Conservation (phyloP, 64 coral and sea anemone genomes). For the Platygyra sinensis region DNA sequence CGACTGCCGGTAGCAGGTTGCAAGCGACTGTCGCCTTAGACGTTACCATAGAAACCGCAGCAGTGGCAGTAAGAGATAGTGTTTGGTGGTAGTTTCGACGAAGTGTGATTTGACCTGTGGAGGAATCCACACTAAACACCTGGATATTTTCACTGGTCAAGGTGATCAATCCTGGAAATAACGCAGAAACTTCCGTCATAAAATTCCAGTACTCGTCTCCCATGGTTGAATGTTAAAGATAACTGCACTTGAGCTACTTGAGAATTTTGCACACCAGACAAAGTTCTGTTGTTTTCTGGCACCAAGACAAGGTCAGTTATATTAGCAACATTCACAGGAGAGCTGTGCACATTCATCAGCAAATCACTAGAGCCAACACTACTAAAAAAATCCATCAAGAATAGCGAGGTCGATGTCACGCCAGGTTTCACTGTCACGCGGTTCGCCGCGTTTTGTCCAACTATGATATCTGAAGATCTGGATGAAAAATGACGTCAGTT, state of each 20-base stretch:
- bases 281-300: slow-evolving; percentile 24
- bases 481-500: slow-evolving; percentile 57
- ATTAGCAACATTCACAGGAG: slow-evolving; percentile 19
- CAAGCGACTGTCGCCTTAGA: slow-evolving; percentile 28
- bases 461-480: slow-evolving; percentile 8
- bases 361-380: neutral
- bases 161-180: slow-evolving; percentile 61
- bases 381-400: slow-evolving; percentile 25
- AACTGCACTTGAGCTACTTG: slow-evolving; percentile 50
- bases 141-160: slow-evolving; percentile 33
- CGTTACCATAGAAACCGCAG: slow-evolving; percentile 25
- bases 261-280: slow-evolving; percentile 55
- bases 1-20: slow-evolving; percentile 46
- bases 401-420: neutral
- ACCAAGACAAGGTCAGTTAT: slow-evolving; percentile 20
- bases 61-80: slow-evolving; percentile 49
- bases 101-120: slow-evolving; percentile 46
- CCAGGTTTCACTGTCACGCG: slow-evolving; percentile 25
- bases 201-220: slow-evolving; percentile 40
- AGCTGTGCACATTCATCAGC: neutral
- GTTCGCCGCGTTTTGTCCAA: slow-evolving; percentile 50
- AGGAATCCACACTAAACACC: slow-evolving; percentile 60
- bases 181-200: slow-evolving; percentile 27
- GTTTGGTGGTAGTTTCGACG: slow-evolving; percentile 43
- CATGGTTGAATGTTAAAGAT: slow-evolving; percentile 51